Percentiles rank a stretch among this genome's conserved stretches.
Conservation (phyloP, 2,113 vertebrate species). For the Pelecanoides urinatrix region DNA sequence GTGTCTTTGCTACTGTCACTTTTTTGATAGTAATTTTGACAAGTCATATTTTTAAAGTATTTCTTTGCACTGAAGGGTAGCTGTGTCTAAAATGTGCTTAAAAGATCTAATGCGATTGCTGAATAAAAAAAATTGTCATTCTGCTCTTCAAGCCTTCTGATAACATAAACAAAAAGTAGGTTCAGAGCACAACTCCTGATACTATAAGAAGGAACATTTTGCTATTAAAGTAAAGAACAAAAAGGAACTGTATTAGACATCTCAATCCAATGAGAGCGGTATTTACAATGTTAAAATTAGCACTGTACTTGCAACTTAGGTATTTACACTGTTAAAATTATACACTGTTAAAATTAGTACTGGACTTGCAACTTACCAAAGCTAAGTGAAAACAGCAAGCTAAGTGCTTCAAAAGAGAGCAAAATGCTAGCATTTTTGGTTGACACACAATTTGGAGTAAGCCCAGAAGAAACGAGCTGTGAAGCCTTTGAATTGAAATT, state of each 20-base stretch:
- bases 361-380: background rate
- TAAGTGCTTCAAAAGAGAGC: background rate
- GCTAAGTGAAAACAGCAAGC: slow-evolving; percentile 37
- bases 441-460: background rate
- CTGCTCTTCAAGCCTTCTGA: background rate
- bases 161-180: background rate
- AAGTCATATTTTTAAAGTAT: background rate
- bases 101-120: background rate
- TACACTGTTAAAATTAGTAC: slow-evolving; percentile 49
- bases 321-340: slow-evolving; percentile 56
- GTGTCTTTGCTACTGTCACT: background rate
- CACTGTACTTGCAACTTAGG: background rate
- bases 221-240: slow-evolving; percentile 23
- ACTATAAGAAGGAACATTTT: slow-evolving; percentile 4
- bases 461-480: background rate
- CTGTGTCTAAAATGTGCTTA: background rate
- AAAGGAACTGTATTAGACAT: slow-evolving; percentile 21
- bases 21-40: background rate
- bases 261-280: background rate
- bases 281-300: slow-evolving; percentile 62
- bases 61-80: background rate
- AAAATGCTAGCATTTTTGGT: background rate
- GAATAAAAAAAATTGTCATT: background rate
- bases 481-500: slow-evolving; percentile 26
- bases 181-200: background rate